These are phyloP conservation scores for Labia minor DNA, from an alignment of 2,888 invertebrate species.

Conservation along the genomic window DNA sequence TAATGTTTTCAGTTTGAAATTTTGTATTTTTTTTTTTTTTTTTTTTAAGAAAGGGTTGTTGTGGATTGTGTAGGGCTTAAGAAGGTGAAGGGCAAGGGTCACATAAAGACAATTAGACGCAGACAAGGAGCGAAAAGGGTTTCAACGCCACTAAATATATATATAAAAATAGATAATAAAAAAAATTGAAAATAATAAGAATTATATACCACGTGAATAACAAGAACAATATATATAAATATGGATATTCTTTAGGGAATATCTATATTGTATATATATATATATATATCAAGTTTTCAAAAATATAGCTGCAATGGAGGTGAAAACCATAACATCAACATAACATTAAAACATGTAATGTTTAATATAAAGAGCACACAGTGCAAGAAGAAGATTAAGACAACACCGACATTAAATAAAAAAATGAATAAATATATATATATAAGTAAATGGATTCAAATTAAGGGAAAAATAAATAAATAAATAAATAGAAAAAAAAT, in stretches of 20 bases:
- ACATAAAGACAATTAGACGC: constrained; percentile 61
- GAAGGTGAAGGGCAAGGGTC: constrained; percentile 35
- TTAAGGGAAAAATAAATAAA: not conserved
- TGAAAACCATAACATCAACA: constrained; percentile 13
- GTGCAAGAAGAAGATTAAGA: constrained; percentile 13
- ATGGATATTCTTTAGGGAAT: not conserved
- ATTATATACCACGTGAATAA: not conserved
- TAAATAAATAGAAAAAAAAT: too few relatives aligned
- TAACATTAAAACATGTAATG: not conserved
- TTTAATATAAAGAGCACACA: constrained; percentile 8
- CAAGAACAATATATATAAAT: constrained; percentile 8
- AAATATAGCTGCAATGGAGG: constrained; percentile 4
- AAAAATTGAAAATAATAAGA: not conserved
- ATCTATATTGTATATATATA: not conserved
- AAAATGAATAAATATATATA: not conserved
- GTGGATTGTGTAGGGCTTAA: constrained; percentile 27
- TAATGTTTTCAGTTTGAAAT: not conserved
- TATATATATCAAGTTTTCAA: not conserved
- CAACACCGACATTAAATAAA: constrained; percentile 1
- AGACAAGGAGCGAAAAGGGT: constrained; percentile 47
- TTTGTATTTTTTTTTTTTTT: not conserved
- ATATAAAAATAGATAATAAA: not conserved
- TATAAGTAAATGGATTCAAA: not conserved
- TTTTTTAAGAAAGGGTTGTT: not conserved
- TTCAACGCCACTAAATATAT: constrained; percentile 5